Conservation (phyloP, 2,113 vertebrate species). For the Solenodon paradoxus region DNA sequence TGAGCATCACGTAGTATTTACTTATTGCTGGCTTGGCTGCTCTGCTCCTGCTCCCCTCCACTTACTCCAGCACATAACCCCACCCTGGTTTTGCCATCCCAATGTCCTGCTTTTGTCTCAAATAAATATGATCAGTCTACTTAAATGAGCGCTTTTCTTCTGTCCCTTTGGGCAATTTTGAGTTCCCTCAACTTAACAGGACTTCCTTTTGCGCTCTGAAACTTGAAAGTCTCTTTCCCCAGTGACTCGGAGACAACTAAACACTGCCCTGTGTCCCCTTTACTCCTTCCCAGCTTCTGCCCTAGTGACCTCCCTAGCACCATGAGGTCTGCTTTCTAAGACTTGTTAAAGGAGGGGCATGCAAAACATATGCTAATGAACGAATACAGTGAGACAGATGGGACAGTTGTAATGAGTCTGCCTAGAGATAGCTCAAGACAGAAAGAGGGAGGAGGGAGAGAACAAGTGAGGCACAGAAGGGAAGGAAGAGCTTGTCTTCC, state of each 20-base stretch:
- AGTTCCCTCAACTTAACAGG: not conserved
- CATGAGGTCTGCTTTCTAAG: not conserved
- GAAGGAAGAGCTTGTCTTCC: too few species aligned
- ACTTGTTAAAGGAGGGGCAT: not conserved
- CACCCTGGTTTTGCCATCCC: too few species aligned
- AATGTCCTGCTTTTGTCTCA: too few species aligned
- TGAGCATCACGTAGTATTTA: too few species aligned
- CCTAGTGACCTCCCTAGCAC: not conserved
- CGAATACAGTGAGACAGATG: not conserved
- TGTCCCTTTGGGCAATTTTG: not conserved
- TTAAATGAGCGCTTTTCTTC: not conserved
- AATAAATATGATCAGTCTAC: too few species aligned
- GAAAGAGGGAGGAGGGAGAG: not conserved
- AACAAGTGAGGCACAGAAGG: not conserved
- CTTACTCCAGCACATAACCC: too few species aligned
- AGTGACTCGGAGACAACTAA: not conserved
- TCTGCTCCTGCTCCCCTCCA: too few species aligned
- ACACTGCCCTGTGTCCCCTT: accelerated
- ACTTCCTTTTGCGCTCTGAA: not conserved
- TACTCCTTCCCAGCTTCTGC: not conserved
- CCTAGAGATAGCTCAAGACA: not conserved
- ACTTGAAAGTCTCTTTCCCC: not conserved
- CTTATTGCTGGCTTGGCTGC: too few species aligned
- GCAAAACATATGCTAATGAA: not conserved
- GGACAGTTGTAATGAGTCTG: not conserved